A percentile compares a stretch with the other conserved stretches of the same genome.
Conservation (phyloP, 1,140 invertebrate genomes). For the Camponotus floridanus region DNA sequence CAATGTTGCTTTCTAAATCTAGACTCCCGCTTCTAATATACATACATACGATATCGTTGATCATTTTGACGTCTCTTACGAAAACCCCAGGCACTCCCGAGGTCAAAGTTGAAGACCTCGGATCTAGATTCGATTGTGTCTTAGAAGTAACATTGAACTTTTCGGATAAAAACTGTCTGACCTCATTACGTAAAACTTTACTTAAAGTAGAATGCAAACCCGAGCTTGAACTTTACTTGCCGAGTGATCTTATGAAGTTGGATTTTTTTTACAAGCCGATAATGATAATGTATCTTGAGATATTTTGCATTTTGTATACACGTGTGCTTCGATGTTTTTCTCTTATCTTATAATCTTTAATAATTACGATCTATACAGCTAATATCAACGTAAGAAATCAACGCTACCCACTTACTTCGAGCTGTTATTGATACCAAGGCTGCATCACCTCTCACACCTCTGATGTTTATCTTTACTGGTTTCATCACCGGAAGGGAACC, state of each 20-base stretch:
- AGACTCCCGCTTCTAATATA: constrained; percentile 7
- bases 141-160: constrained; percentile 71
- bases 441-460: background rate
- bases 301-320: background rate
- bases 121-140: constrained; percentile 44
- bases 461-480: background rate
- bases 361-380: constrained; percentile 5
- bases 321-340: background rate
- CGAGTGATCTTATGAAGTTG: background rate
- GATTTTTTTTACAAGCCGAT: background rate
- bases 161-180: constrained; percentile 26
- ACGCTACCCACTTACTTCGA: background rate
- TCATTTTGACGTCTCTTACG: constrained; percentile 17
- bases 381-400: background rate
- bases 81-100: constrained; percentile 20
- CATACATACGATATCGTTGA: background rate
- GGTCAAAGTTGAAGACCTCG: constrained; percentile 28
- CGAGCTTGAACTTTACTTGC: constrained; percentile 30
- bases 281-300: background rate
- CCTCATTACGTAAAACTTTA: constrained; percentile 39
- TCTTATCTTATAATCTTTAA: constrained; percentile 23
- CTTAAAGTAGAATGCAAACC: background rate
- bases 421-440: background rate
- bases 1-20: constrained; percentile 51
- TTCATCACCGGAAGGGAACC: background rate